Conservation (phyloP, 1,140 invertebrate species). For the Meteorus sp. region DNA sequence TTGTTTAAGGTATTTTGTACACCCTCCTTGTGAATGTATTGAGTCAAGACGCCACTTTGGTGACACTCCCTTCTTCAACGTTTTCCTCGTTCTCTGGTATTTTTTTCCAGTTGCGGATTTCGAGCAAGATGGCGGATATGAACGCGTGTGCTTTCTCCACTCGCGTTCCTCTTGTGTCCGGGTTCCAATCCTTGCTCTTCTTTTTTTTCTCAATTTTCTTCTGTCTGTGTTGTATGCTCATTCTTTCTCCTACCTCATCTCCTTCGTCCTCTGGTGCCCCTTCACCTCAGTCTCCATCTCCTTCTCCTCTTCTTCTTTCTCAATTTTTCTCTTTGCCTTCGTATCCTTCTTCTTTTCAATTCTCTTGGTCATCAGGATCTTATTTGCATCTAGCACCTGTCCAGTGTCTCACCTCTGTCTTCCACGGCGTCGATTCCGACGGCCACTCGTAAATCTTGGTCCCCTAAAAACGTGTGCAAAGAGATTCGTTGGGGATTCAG, state of each 20-base stretch:
- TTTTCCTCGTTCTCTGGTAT: not conserved
- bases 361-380: conserved; percentile 6
- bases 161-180: conserved; percentile 17
- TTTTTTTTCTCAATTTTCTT: conserved; percentile 7
- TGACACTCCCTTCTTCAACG: conserved; percentile 8
- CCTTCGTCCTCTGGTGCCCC: conserved; percentile 22
- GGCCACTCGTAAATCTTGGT: conserved; percentile 24
- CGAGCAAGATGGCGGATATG: conserved; percentile 22
- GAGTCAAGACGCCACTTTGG: not conserved
- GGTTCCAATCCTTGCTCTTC: conserved; percentile 13
- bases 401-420: conserved; percentile 26
- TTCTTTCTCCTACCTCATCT: conserved; percentile 14
- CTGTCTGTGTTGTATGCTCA: too few species aligned
- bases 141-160: conserved; percentile 9
- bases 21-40: not conserved
- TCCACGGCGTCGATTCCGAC: conserved; percentile 18
- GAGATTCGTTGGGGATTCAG: not conserved
- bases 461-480: conserved; percentile 8
- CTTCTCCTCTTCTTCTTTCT: conserved; percentile 22
- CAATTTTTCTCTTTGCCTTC: too few species aligned
- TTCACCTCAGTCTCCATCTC: conserved; percentile 45
- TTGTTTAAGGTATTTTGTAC: too few species aligned
- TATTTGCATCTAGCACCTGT: conserved; percentile 48
- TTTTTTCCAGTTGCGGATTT: not conserved
- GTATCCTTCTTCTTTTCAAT: conserved; percentile 15